A percentile compares a stretch with the other conserved stretches of the same genome.
phyloP scores from a whole-genome alignment of 2,113 vertebrate genomes.

The Ranitomeya variabilis region DNA sequence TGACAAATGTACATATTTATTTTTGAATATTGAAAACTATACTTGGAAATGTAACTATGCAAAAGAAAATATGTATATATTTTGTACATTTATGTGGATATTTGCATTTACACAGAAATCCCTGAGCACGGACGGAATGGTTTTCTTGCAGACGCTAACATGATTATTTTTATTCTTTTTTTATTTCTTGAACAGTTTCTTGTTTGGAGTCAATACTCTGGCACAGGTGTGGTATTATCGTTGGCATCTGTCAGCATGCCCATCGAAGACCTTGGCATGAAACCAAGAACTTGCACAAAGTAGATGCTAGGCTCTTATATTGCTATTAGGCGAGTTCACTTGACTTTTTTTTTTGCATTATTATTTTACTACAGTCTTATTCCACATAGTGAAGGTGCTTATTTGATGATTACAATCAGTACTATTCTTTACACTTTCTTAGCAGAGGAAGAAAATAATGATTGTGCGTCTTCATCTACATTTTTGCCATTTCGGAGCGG shows the following conservation, averaged over 20 bases:
- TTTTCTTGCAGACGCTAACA: neutral
- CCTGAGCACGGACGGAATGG: no score
- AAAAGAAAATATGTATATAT: no score
- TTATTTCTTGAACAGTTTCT: neutral
- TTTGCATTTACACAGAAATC: no score
- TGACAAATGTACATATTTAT: no score
- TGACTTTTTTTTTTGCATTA: neutral
- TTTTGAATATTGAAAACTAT: no score
- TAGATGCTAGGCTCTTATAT: neutral
- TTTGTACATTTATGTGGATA: no score
- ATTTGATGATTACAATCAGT: conserved; percentile 57
- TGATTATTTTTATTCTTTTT: neutral
- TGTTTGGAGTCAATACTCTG: neutral
- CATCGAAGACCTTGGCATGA: neutral
- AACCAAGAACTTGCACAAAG: no score
- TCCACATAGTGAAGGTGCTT: conserved; percentile 16
- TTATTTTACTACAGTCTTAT: neutral
- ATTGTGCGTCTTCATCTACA: conserved; percentile 34
- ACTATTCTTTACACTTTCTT: conserved; percentile 51
- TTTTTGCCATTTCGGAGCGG: conserved; percentile 51
- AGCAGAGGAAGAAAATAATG: conserved; percentile 57
- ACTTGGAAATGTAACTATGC: no score
- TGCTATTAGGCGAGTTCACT: neutral
- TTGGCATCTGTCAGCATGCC: no score
- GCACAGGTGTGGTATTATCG: neutral